Evolutionary conservation across 2,113 vertebrate species (phyloP).

Genomic region (Mirounga angustirostris): DNA sequence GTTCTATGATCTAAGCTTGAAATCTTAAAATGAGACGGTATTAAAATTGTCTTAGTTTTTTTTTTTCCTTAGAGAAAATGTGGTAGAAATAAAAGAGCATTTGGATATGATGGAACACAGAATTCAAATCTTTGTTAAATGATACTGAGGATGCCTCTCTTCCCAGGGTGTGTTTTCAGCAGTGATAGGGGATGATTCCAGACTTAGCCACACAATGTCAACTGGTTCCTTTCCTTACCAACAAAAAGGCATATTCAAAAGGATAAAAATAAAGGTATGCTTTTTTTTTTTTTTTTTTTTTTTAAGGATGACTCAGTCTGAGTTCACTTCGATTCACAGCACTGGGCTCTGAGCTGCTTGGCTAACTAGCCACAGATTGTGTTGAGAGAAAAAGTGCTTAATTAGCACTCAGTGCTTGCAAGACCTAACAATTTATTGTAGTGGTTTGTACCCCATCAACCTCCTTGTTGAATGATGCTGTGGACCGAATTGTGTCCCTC

Average conservation of each 20-base stretch:
- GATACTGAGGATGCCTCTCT: not conserved
- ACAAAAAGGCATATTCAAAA: not conserved
- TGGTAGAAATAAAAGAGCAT: not conserved
- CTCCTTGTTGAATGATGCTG: not conserved
- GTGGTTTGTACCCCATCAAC: not conserved
- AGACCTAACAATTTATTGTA: not conserved
- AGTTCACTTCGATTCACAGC: not conserved
- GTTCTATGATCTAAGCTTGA: not conserved
- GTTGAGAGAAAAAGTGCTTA: not conserved
- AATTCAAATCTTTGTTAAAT: not conserved
- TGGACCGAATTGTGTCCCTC: not conserved
- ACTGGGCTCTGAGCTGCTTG: not conserved
- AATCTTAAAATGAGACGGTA: not conserved
- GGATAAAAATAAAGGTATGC: not conserved
- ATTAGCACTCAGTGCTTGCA: not conserved
- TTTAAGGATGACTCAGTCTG: not conserved
- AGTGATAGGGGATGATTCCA: not conserved
- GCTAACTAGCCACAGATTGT: not conserved
- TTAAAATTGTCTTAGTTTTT: not conserved
- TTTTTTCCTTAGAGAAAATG: not conserved
- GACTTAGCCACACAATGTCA: not conserved
- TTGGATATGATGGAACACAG: not conserved
- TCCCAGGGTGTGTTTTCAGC: not conserved
- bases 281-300: not conserved
- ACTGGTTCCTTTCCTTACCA: not conserved